phyloP scores from a whole-genome alignment of 2,797 vertebrate genomes.

The Bradypus variegatus region DNA sequence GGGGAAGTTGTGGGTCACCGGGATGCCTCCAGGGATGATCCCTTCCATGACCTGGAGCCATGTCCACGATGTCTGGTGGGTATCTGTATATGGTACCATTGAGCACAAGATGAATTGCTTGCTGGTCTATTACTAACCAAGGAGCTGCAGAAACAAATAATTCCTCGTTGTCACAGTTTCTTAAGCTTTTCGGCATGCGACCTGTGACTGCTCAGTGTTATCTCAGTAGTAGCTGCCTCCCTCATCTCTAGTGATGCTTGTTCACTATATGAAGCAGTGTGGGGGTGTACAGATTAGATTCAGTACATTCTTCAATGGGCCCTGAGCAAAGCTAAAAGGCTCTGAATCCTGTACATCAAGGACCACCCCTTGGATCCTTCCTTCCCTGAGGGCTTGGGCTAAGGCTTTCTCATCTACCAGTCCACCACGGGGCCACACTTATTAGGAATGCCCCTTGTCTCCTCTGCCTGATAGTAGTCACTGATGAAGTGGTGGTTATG shows the following conservation, averaged over 20 bases:
- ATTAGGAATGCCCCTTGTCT: conserved; percentile 95
- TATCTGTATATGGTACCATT: conserved; percentile 97
- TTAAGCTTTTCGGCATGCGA: conserved; percentile 94
- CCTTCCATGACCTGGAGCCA: conserved; percentile 87
- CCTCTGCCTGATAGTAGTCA: conserved; percentile 99
- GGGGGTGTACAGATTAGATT: conserved; percentile 95
- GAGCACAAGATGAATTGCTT: conserved; percentile 87
- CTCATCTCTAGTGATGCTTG: conserved; percentile 97
- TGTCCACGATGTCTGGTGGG: conserved; percentile 84
- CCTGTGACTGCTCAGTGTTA: conserved; percentile 92
- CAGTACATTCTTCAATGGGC: conserved; percentile 92
- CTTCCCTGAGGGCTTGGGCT: conserved; percentile 83
- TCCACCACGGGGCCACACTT: conserved; percentile 91
- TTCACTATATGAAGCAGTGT: conserved; percentile 98
- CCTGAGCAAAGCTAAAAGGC: conserved; percentile 95
- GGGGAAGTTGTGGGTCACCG: conserved; percentile 84
- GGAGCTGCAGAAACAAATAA: conserved; percentile 91
- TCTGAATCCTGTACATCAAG: conserved; percentile 94
- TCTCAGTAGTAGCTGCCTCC: conserved; percentile 94
- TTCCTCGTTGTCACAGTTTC: conserved; percentile 98
- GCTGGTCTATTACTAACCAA: conserved; percentile 76
- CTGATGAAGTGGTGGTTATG: conserved; percentile 99
- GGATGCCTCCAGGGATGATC: conserved; percentile 86
- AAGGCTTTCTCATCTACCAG: conserved; percentile 97
- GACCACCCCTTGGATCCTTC: conserved; percentile 81